Conservation (phyloP, 2,797 vertebrate genomes). For the Emydoidea blandingii region DNA sequence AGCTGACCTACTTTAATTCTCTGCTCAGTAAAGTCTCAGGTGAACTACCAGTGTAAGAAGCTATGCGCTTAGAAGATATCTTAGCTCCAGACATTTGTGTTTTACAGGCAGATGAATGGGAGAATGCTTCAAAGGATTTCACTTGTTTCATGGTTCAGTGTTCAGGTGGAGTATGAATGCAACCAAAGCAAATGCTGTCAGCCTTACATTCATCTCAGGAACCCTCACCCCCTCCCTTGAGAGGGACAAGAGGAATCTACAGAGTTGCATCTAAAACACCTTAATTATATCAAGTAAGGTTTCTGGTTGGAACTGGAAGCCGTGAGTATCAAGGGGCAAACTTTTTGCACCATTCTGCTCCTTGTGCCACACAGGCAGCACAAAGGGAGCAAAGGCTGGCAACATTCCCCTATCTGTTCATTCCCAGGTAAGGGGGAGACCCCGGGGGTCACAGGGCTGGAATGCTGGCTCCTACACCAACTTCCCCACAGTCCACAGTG, state of each 20-base stretch:
- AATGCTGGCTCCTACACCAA: background rate
- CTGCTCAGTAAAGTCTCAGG: slow-evolving; percentile 54
- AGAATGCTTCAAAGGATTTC: slow-evolving; percentile 65
- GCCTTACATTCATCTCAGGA: slow-evolving; percentile 58
- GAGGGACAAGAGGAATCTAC: slow-evolving; percentile 19
- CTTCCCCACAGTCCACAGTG: background rate
- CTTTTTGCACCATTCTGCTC: background rate
- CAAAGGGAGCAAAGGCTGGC: background rate
- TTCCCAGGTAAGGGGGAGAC: background rate
- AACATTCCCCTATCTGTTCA: background rate
- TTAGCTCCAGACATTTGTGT: slow-evolving; percentile 69
- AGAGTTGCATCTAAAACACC: slow-evolving; percentile 45
- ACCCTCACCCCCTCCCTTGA: slow-evolving; percentile 61
- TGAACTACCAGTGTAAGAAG: slow-evolving; percentile 46
- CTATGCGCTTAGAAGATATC: slow-evolving; percentile 61
- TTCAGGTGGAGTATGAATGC: slow-evolving; percentile 68
- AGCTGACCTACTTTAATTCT: slow-evolving; percentile 65
- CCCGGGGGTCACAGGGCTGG: no score
- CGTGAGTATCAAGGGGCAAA: background rate
- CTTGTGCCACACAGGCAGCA: background rate
- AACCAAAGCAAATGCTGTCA: slow-evolving; percentile 71
- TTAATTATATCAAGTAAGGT: slow-evolving; percentile 58
- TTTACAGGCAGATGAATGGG: slow-evolving; percentile 71
- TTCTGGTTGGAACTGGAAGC: slow-evolving; percentile 49
- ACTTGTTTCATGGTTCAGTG: slow-evolving; percentile 43